These are phyloP conservation scores for Crenichthys baileyi DNA, from an alignment of 2,797 vertebrate species.

Conservation along the genomic window DNA sequence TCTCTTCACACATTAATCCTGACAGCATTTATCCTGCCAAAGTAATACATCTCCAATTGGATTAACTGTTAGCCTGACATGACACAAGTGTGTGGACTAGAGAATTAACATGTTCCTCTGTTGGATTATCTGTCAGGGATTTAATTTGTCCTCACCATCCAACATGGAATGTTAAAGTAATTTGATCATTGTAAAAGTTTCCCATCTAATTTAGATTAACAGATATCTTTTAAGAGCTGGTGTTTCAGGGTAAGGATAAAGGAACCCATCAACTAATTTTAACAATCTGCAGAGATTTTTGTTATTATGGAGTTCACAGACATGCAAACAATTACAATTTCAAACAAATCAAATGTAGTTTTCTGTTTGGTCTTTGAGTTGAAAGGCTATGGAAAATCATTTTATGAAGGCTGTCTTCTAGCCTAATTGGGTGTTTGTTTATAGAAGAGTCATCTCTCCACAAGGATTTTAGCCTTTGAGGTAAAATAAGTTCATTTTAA, in stretches of 20 bases:
- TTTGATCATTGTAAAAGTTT: background rate
- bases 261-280: background rate
- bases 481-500: background rate
- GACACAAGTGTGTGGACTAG: constrained; percentile 18
- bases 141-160: background rate
- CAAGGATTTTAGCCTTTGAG: background rate
- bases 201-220: background rate
- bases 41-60: constrained; percentile 51
- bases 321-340: background rate
- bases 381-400: background rate
- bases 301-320: background rate
- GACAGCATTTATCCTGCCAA: constrained; percentile 38
- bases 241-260: background rate
- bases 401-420: background rate
- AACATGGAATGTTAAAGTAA: background rate
- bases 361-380: background rate
- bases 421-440: background rate
- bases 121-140: constrained; percentile 14
- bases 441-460: background rate
- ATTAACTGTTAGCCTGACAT: constrained; percentile 49
- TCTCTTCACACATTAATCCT: constrained; percentile 48
- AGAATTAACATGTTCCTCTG: constrained; percentile 50
- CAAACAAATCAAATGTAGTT: background rate
- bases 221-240: background rate
- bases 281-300: background rate